Conservation (phyloP, 2,888 invertebrate genomes). For the Alsophila aescularia region DNA sequence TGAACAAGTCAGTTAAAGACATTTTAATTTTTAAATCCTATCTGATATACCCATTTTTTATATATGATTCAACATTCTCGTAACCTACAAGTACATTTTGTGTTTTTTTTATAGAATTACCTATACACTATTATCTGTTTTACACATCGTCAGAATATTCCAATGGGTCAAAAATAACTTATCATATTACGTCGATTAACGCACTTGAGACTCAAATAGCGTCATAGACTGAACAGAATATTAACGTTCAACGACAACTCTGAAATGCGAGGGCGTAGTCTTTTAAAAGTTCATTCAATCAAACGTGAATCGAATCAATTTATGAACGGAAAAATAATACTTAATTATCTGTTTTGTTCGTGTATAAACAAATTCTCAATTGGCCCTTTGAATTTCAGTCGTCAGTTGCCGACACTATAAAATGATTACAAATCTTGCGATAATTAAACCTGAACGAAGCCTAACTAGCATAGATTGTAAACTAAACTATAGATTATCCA, state of each 20-base stretch:
- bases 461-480: slow-evolving; percentile 80
- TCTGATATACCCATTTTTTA: slow-evolving; percentile 72
- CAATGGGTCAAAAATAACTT: slow-evolving; percentile 73
- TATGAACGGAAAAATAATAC: slow-evolving; percentile 71
- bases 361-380: slow-evolving; percentile 70
- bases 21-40: slow-evolving; percentile 72
- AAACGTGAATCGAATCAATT: slow-evolving; percentile 60
- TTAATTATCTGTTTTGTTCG: slow-evolving; percentile 48
- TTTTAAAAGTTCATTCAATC: slow-evolving; percentile 48
- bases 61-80: slow-evolving; percentile 80
- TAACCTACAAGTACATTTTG: slow-evolving; percentile 83
- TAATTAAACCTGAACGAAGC: slow-evolving; percentile 76
- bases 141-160: slow-evolving; percentile 76
- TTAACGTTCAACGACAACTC: slow-evolving; percentile 64
- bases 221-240: slow-evolving; percentile 49
- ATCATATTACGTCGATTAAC: slow-evolving; percentile 48
- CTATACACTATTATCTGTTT: slow-evolving; percentile 77
- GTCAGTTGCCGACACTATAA: slow-evolving; percentile 75
- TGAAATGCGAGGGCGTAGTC: slow-evolving; percentile 78
- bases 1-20: slow-evolving; percentile 77
- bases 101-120: slow-evolving; percentile 75
- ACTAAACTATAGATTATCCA: slow-evolving; percentile 80
- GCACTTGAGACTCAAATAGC: slow-evolving; percentile 55
- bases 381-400: slow-evolving; percentile 81
- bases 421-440: slow-evolving; percentile 78